Conservation (phyloP, 2,113 vertebrate species). For the Todiramphus chloris region DNA sequence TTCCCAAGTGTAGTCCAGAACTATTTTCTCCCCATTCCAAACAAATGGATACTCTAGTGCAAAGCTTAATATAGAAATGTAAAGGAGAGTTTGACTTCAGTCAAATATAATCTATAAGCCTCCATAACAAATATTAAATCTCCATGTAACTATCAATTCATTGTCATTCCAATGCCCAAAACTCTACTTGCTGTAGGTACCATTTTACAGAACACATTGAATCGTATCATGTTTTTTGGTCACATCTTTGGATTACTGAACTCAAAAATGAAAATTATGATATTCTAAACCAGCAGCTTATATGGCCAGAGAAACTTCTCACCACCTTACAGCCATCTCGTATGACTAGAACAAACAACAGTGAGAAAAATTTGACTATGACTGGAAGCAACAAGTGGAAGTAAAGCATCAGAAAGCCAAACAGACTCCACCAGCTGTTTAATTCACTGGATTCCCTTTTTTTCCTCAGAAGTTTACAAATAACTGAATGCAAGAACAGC, state of each 20-base stretch:
- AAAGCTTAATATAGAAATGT: not conserved
- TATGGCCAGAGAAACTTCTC: not conserved
- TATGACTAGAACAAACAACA: not conserved
- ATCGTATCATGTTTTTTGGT: not conserved
- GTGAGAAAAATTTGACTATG: not conserved
- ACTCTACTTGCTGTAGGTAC: not conserved
- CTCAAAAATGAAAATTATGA: not conserved
- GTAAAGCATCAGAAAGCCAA: not conserved
- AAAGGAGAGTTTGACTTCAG: not conserved
- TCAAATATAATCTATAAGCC: not conserved
- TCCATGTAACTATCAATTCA: not conserved
- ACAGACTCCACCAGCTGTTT: not conserved
- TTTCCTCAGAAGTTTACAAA: not conserved
- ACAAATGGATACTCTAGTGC: not conserved
- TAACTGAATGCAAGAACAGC: not conserved
- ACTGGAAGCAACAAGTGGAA: not conserved
- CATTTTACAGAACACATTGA: not conserved
- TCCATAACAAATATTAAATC: not conserved
- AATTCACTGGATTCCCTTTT: not conserved
- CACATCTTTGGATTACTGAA: not conserved
- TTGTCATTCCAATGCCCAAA: not conserved
- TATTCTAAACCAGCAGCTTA: not conserved
- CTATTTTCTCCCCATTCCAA: not conserved
- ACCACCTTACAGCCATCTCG: not conserved
- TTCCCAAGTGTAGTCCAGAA: not conserved